Base-by-base conservation (phyloP, 2,113 vertebrate genomes). In the Orthonyx spaldingii region DNA sequence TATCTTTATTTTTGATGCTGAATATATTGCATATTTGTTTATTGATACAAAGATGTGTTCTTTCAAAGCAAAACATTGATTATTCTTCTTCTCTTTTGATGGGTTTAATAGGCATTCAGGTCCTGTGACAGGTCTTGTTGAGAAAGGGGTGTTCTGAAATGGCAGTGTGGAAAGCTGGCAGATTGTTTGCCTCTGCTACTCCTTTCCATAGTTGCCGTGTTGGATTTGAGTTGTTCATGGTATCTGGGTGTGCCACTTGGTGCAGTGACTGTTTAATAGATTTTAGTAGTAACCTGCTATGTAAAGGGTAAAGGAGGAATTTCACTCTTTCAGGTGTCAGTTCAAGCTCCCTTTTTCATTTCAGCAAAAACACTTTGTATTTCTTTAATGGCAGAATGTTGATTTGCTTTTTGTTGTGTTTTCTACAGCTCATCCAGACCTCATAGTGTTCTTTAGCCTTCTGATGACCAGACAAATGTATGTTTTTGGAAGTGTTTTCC, bases 361-460 rank as follows among this genome's bases (percentile, higher is more conserved):
- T 88, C 52, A 75, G 27, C 50, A 44, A 49, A 72, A 80, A 37
- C 27, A 52, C 39, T 63, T 59, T 21, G 16, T 50, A 15, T 82
- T 79, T 88, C 61, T 82, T 68, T 90, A 77, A 50, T 57, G 35
- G 33, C 20, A 79, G 60, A 83, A 41, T 37, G 44, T 50, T 87
- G 47, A 50, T 88, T 79, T 91, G n/a, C 24, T 59, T 70, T 77
- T 74, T 82, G n/a, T 59, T 89, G 37, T 56, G 23, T 90, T 90
- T 94, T 85, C 23, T 90, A 44, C 85, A 79, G 59, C 79, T 90
- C 9, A 7, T 87, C 59, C 71, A 3, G 13, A 77, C 59, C 39
- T 91, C 30, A 6, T 39, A 13, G 23, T 90, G 52, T 91, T 75
- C 61, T 82, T 47, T 55, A 64, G 22, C 55, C 60, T 89, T 71